A percentile compares a stretch with the other conserved stretches of the same genome.
phyloP scores from a whole-genome alignment of 1,140 invertebrate genomes.

The Pseudoatta argentina region DNA sequence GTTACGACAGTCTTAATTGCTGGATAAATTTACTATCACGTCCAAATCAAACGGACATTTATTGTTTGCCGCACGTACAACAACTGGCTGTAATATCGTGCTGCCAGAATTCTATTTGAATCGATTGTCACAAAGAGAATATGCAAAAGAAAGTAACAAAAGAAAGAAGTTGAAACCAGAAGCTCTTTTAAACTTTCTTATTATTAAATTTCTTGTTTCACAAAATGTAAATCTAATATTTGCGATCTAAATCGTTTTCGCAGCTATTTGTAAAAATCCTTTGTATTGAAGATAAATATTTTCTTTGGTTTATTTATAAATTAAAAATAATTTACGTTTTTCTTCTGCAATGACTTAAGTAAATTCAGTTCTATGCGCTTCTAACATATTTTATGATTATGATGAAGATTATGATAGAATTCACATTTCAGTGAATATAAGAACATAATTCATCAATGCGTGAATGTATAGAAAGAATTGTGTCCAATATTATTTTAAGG shows the following conservation, averaged over 20 bases:
- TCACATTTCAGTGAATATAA: not conserved
- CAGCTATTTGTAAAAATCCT: not conserved
- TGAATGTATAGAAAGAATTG: not conserved
- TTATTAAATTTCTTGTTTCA: not conserved
- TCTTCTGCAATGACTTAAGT: not conserved
- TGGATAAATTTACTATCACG: constrained; percentile 63
- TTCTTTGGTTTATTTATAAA: not conserved
- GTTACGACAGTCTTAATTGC: constrained; percentile 60
- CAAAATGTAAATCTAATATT: not conserved
- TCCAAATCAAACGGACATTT: constrained; percentile 56
- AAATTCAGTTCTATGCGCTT: not conserved
- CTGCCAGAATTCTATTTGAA: constrained; percentile 24
- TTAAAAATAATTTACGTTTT: not conserved
- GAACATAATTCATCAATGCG: not conserved
- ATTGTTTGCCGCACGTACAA: constrained; percentile 27
- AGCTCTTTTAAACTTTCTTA: not conserved
- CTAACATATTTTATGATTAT: not conserved
- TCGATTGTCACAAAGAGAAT: not conserved
- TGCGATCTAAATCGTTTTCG: not conserved
- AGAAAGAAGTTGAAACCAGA: not conserved
- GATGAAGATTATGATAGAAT: not conserved
- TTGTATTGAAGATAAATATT: not conserved
- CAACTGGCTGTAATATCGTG: constrained; percentile 32
- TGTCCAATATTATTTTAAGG: not conserved
- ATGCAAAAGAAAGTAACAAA: not conserved